Conservation (phyloP, 37 sponge, comb jelly and placozoan genomes). For the Ephydatia muelleri region DNA sequence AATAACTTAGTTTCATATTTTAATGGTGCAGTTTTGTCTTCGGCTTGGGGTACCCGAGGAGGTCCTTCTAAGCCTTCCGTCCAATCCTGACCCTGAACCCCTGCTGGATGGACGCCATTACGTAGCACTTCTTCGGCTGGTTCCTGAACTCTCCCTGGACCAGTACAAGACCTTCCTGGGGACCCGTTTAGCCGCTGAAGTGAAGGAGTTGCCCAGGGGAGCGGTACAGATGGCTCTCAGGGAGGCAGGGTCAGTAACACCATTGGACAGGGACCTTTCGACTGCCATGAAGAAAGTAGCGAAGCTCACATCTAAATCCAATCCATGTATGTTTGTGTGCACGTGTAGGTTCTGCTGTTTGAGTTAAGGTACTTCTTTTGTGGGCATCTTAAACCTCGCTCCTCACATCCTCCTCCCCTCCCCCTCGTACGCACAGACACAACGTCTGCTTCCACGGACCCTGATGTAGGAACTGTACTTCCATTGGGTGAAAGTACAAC, state of each 20-base stretch:
- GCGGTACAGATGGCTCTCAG: constrained; percentile 29
- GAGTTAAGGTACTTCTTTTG: neutral
- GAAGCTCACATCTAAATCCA: neutral
- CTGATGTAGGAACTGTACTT: too few relatives aligned
- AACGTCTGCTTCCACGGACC: too few relatives aligned
- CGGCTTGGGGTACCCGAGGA: neutral
- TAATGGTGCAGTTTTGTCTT: neutral
- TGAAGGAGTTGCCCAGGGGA: constrained; percentile 20
- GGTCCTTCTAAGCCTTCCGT: neutral
- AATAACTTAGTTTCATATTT: too few relatives aligned
- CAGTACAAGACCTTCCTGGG: constrained; percentile 21
- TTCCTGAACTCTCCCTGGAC: constrained; percentile 11
- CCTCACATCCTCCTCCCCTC: neutral
- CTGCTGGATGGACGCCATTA: constrained; percentile 17
- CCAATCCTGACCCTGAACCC: constrained; percentile 7
- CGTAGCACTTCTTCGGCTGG: constrained; percentile 24
- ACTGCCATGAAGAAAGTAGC: neutral
- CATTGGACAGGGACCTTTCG: neutral
- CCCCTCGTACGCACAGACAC: too few relatives aligned
- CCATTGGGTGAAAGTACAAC: too few relatives aligned
- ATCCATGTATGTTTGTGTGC: neutral
- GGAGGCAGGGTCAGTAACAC: neutral
- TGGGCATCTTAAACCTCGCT: too few relatives aligned
- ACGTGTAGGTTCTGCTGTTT: neutral
- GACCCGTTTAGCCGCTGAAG: constrained; percentile 5